phyloP scores from a whole-genome alignment of 37 sponge, comb jelly and placozoan species.

The Oopsacas minuta region DNA sequence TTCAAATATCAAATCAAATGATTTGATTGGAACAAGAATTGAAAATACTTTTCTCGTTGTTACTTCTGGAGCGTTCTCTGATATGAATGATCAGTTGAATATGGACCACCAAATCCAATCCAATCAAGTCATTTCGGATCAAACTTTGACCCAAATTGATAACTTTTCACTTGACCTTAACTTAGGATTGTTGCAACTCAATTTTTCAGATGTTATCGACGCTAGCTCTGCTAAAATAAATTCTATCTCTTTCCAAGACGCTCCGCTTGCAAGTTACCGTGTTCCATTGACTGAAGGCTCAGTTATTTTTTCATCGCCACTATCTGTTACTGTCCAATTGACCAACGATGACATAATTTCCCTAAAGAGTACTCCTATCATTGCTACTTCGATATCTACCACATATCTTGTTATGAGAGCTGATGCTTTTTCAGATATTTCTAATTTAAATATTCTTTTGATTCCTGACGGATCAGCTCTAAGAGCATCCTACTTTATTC shows the following conservation, averaged over 20 bases:
- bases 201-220: background rate
- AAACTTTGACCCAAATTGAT: background rate
- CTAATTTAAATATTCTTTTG: conserved; percentile 34
- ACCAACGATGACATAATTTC: conserved; percentile 30
- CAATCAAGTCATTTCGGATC: background rate
- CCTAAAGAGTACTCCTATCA: conserved; percentile 31
- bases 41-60: conserved; percentile 50
- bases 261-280: background rate
- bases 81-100: conserved; percentile 32
- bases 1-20: background rate
- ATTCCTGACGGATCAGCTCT: conserved; percentile 22
- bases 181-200: background rate
- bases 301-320: background rate
- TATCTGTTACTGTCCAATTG: conserved; percentile 36
- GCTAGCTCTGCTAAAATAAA: background rate
- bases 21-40: conserved; percentile 30
- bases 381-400: conserved; percentile 36
- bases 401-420: conserved; percentile 45
- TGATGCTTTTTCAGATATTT: conserved; percentile 48
- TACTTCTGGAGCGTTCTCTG: conserved; percentile 32
- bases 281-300: background rate
- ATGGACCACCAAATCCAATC: background rate
- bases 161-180: background rate
- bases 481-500: background rate
- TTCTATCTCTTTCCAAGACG: background rate